Evolutionary conservation across 2,797 vertebrate genomes (phyloP).

Genomic region (Oophaga sylvatica): DNA sequence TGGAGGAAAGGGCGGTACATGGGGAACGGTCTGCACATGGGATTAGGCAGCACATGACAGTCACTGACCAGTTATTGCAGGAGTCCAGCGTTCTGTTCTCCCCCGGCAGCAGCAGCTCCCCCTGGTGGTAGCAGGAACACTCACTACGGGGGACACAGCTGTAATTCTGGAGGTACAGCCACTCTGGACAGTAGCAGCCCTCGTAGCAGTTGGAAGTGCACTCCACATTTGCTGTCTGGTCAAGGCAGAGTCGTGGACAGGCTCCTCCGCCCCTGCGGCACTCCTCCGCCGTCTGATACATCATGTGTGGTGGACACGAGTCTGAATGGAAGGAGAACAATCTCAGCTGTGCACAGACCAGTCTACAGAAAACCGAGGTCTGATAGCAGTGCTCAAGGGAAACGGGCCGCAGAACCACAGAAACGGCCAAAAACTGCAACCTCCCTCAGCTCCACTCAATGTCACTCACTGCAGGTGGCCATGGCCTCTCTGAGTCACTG

Average conservation of each 20-base stretch:
- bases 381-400: background rate
- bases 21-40: too few relatives aligned
- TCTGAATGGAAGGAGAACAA: conserved; percentile 66
- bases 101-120: conserved; percentile 71
- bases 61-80: conserved; percentile 88
- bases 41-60: background rate
- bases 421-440: too few relatives aligned
- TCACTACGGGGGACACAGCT: conserved; percentile 75
- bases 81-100: conserved; percentile 66
- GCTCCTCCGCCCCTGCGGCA: conserved; percentile 76
- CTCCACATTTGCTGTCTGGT: conserved; percentile 78
- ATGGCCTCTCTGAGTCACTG: too few relatives aligned
- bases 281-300: conserved; percentile 73
- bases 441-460: too few relatives aligned
- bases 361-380: background rate
- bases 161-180: conserved; percentile 80
- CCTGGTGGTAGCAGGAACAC: conserved; percentile 83
- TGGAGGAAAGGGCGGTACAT: too few relatives aligned
- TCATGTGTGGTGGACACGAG: conserved; percentile 80
- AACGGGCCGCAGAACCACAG: too few relatives aligned
- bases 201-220: conserved; percentile 79
- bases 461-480: too few relatives aligned
- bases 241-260: conserved; percentile 83
- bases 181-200: conserved; percentile 81
- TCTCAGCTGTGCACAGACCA: background rate